Evolutionary conservation across 2,888 invertebrate species (phyloP), one percentile per base, ranked within the genome.

Genomic region (Drosophila affinis): DNA sequence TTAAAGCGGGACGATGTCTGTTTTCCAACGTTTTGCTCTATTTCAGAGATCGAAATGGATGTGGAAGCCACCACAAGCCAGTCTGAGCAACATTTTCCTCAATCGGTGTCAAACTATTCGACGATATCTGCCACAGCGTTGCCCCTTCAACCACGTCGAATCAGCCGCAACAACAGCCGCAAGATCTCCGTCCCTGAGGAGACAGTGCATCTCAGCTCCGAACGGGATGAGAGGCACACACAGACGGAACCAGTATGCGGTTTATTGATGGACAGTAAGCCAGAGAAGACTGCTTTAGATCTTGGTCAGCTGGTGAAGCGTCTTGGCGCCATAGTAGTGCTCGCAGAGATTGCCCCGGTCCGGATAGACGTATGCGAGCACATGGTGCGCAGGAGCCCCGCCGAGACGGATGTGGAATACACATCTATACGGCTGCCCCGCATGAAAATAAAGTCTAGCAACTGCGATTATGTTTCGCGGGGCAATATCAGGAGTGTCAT

Each of bases 131-230:
- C 62, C 14, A 53, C 55, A 73, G 5, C 29, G 2, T 17, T 60
- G 29, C 18, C 59, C 3, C 52, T 70, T 0, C 65, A 64, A 12
- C 44, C 72, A 14, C 81, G 81, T 17, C 88, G 87, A 18, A 71
- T 85, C 0, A 90, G 88, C 14, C 82, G 89, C 3, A 89, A 86
- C 61, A 72, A 72, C 0, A 76, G 83, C 10, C 87, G 91, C 12
- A 91, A 89, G 71, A 76, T 89, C 17, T 88, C 90, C 3, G 84
- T 89, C 27, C 91, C 92, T 0, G 91, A 89, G 56, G 92, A 92
- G 76, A 92, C 92, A 0, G 81, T 92, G 54, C 92, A 92, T 57
- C 86, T 89, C 3, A 92, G 92, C 55, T 92, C 92, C 0, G 92
- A 92, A 48, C 90, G 91, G 1, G 92, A 91, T 48, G 91, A 92